phyloP scores from a whole-genome alignment of 2,113 vertebrate species.

The Solea solea region DNA sequence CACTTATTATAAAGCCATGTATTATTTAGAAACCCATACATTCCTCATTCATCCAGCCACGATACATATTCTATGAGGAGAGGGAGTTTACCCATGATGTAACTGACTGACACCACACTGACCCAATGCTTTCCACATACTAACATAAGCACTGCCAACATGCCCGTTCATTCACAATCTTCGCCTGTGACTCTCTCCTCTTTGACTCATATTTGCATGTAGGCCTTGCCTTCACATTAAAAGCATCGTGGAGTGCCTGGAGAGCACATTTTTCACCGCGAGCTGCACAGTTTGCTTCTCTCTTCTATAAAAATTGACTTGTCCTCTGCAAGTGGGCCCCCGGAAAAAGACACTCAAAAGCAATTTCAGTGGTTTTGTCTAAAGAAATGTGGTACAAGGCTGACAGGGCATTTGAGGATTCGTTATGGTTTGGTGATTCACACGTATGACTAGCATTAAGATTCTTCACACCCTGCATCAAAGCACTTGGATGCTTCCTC shows the following conservation, averaged over 20 bases:
- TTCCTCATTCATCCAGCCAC: conserved; percentile 38
- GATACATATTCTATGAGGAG: conserved; percentile 55
- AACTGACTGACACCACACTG: conserved; percentile 40
- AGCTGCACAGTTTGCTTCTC: conserved; percentile 11
- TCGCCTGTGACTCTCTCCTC: conserved; percentile 11
- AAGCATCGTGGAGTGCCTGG: not conserved
- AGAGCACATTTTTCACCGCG: conserved; percentile 27
- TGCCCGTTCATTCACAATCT: not conserved
- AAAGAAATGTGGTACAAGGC: conserved; percentile 25
- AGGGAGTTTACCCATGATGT: conserved; percentile 44
- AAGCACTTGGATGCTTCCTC: conserved; percentile 46
- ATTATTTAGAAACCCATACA: conserved; percentile 35
- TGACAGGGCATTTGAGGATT: conserved; percentile 51
- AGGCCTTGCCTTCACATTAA: conserved; percentile 19
- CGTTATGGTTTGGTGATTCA: conserved; percentile 44
- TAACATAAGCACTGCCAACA: conserved; percentile 12
- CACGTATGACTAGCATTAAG: conserved; percentile 23
- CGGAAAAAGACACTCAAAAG: conserved; percentile 21
- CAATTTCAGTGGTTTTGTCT: conserved; percentile 46
- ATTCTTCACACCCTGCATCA: conserved; percentile 45
- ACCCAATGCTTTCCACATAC: conserved; percentile 10
- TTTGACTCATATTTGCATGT: conserved; percentile 28
- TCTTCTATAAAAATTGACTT: conserved; percentile 43
- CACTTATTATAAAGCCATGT: conserved; percentile 19
- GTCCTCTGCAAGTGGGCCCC: conserved; percentile 20